A percentile compares a stretch with the other conserved stretches of the same genome.
Evolutionary conservation across 2,113 vertebrate species (phyloP).

Genomic region (Archocentrus centrarchus): DNA sequence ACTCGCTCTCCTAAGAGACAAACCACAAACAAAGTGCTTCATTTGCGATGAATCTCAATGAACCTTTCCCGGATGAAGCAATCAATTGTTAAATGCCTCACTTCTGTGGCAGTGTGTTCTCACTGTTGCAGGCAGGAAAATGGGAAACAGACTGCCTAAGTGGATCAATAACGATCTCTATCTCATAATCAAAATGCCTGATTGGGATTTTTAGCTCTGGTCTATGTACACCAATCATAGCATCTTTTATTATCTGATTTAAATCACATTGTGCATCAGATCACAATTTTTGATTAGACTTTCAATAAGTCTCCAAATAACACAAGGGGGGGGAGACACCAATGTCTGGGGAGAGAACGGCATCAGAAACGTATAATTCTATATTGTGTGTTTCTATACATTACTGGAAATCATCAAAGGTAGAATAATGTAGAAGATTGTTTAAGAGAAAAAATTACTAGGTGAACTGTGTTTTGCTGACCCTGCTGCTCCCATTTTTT

Average conservation of each 20-base stretch:
- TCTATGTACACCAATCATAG: conserved; percentile 12
- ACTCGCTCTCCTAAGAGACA: conserved; percentile 1
- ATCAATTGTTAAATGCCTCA: conserved; percentile 50
- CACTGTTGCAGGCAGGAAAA: conserved; percentile 41
- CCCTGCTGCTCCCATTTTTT: conserved; percentile 39
- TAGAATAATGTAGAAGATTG: conserved; percentile 12
- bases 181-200: conserved; percentile 63
- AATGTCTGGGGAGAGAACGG: neutral
- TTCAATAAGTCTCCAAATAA: conserved; percentile 32
- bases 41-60: conserved; percentile 41
- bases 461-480: conserved; percentile 52
- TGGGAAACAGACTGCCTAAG: conserved; percentile 49
- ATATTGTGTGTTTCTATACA: neutral
- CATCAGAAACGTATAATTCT: neutral
- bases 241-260: conserved; percentile 27
- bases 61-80: conserved; percentile 51
- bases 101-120: conserved; percentile 40
- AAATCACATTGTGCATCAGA: conserved; percentile 43
- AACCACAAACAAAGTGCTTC: conserved; percentile 43
- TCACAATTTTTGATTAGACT: conserved; percentile 38
- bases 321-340: neutral
- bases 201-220: conserved; percentile 61
- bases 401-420: conserved; percentile 15
- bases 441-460: conserved; percentile 13
- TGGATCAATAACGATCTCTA: conserved; percentile 65